A percentile compares a stretch with the other conserved stretches of the same genome.
These are phyloP conservation scores for Ormyrus thymus DNA, from an alignment of 2,888 invertebrate species.

Conservation along the genomic window DNA sequence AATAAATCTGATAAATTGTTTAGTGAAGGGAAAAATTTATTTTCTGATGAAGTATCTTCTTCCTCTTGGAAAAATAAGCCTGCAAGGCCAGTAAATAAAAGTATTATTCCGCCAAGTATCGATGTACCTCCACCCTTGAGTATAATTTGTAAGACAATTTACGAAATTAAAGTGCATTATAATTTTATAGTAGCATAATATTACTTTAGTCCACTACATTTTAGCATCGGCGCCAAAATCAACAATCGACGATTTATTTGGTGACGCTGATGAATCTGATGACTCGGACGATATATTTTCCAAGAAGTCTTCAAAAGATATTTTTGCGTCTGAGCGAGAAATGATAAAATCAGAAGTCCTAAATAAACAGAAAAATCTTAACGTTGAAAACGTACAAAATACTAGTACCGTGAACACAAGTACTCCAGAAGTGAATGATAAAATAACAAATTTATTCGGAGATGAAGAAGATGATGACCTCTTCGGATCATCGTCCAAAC, in stretches of 20 bases:
- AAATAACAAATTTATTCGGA: slow-evolving; percentile 63
- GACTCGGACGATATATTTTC: slow-evolving; percentile 72
- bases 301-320: slow-evolving; percentile 63
- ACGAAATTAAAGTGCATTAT: neutral
- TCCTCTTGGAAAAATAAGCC: slow-evolving; percentile 64
- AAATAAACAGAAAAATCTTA: slow-evolving; percentile 61
- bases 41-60: slow-evolving; percentile 64
- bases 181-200: slow-evolving; percentile 12
- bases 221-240: slow-evolving; percentile 70
- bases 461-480: slow-evolving; percentile 66
- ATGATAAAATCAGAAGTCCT: slow-evolving; percentile 34
- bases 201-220: slow-evolving; percentile 4
- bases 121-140: slow-evolving; percentile 72
- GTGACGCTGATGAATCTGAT: slow-evolving; percentile 71
- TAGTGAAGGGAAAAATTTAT: slow-evolving; percentile 61
- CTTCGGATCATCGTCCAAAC: slow-evolving; percentile 58
- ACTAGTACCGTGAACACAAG: slow-evolving; percentile 63
- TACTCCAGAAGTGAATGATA: slow-evolving; percentile 64
- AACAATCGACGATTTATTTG: slow-evolving; percentile 72
- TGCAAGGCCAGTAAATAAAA: slow-evolving; percentile 63
- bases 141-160: slow-evolving; percentile 64
- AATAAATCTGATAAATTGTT: slow-evolving; percentile 64
- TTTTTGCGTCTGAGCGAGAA: slow-evolving; percentile 47
- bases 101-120: slow-evolving; percentile 70
- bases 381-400: slow-evolving; percentile 54